Evolutionary conservation across 2,888 invertebrate species (phyloP), one percentile per base, ranked within the genome.

Genomic region (Dusona sp.): DNA sequence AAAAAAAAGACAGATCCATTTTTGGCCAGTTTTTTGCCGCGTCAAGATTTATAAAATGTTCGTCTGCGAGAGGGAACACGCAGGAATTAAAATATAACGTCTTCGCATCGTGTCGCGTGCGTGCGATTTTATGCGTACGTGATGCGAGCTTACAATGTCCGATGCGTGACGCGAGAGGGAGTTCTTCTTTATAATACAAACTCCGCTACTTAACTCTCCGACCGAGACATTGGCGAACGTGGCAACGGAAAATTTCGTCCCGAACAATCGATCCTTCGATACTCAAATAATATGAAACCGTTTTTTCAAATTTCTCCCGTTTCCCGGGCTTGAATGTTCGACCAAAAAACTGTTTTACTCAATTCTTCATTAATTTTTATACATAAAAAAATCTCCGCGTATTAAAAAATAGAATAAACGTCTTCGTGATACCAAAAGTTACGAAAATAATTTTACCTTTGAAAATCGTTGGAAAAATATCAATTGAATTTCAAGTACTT

Each of bases 91-190:
- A 80, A 72, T 80, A 86, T 86, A 86, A 83, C 83, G 79, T 79
- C 75, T 83, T 80, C 75, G 84, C 36, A 65, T 72, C 51, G 79
- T 78, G 87, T 83, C 79, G 83, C 85, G 88, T 83, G 85, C 87
- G 84, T 85, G 85, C 87, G 87, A 84, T 87, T 84, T 84, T 84
- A 84, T 79, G 84, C 75, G 84, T 84, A 83, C 86, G 88, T 84
- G 84, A 84, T 79, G 84, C 86, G 86, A 82, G 87, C 84, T 51
- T 73, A 74, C 79, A 83, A 79, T 86, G 73, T 75, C 67, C 79
- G 73, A 83, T 54, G 86, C 83, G 79, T 83, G 79, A 83, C 86
- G 75, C 48, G 61, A n/a, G 77, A 22, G 70, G 42, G 61, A n/a
- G 48, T 42, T 25, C 11, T 1, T 64, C 38, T 64, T 38, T 61